These are phyloP conservation scores for Sylvilagus floridanus DNA, from an alignment of 2,797 vertebrate genomes.

Conservation along the genomic window DNA sequence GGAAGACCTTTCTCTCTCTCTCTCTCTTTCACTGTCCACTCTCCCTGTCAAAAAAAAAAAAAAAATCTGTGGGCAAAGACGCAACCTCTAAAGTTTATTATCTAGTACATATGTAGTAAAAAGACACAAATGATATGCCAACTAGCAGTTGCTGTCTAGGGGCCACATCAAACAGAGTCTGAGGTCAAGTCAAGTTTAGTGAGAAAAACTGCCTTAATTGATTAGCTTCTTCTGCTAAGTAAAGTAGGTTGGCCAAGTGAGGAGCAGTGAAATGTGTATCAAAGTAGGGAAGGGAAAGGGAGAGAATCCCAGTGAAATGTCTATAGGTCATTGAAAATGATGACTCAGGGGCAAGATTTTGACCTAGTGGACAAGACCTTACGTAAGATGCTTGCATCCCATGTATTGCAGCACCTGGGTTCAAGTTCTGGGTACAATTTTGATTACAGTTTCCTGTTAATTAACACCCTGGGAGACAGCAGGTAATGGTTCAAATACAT, in stretches of 20 bases:
- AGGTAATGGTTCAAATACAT: too few species aligned
- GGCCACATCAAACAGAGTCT: neutral
- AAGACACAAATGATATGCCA: neutral
- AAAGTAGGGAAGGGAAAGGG: neutral
- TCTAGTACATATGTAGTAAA: neutral
- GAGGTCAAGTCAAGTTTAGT: neutral
- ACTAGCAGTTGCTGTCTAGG: neutral
- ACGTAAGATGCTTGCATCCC: too few species aligned
- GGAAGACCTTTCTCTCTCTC: too few species aligned
- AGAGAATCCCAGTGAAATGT: slow-evolving; percentile 15
- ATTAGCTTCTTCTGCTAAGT: neutral
- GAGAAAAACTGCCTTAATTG: neutral
- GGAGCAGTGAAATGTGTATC: neutral
- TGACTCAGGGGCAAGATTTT: neutral
- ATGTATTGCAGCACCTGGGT: too few species aligned
- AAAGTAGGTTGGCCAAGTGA: neutral
- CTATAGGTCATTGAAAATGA: neutral
- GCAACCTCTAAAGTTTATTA: neutral
- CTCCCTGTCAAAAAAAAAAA: too few species aligned
- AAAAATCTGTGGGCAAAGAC: neutral
- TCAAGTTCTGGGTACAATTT: too few species aligned
- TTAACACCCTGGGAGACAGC: too few species aligned
- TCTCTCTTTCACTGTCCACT: too few species aligned
- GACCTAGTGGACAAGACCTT: too few species aligned
- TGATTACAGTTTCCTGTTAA: too few species aligned